Conservation (phyloP, 2,113 vertebrate species). For the Aspidoscelis tigris region DNA sequence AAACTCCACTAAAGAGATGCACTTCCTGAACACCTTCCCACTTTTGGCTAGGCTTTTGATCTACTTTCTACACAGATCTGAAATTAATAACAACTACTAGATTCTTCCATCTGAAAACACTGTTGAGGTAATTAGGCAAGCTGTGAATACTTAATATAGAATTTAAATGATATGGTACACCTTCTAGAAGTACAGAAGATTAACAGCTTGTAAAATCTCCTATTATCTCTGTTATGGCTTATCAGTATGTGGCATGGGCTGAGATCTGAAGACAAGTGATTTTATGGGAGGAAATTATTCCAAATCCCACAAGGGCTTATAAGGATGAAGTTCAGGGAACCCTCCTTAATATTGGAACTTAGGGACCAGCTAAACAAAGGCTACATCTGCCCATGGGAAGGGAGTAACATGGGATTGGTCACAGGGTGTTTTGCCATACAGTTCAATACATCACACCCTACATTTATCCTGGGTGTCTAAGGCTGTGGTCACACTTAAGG, state of each 20-base stretch:
- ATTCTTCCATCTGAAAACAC: neutral
- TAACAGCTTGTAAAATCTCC: slow-evolving; percentile 7
- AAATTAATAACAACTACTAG: neutral
- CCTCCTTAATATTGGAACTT: no score
- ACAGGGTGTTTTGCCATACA: no score
- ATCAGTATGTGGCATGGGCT: neutral
- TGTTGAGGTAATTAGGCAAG: neutral
- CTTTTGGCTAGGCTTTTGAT: neutral
- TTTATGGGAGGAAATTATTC: neutral
- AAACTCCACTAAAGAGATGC: neutral
- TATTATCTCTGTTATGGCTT: neutral
- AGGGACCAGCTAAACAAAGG: no score
- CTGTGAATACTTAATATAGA: neutral
- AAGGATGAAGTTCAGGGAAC: no score
- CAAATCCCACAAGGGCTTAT: no score
- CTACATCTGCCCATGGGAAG: no score
- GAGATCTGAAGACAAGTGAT: no score
- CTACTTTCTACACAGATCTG: neutral
- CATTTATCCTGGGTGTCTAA: no score
- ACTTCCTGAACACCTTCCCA: neutral
- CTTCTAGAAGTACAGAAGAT: neutral
- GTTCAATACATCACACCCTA: no score
- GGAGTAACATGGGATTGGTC: no score
- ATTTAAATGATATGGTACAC: neutral
- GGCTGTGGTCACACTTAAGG: no score